Evolutionary conservation across 1,140 invertebrate genomes (phyloP), one percentile per base, ranked within the genome.

Genomic region (Formica exsecta): DNA sequence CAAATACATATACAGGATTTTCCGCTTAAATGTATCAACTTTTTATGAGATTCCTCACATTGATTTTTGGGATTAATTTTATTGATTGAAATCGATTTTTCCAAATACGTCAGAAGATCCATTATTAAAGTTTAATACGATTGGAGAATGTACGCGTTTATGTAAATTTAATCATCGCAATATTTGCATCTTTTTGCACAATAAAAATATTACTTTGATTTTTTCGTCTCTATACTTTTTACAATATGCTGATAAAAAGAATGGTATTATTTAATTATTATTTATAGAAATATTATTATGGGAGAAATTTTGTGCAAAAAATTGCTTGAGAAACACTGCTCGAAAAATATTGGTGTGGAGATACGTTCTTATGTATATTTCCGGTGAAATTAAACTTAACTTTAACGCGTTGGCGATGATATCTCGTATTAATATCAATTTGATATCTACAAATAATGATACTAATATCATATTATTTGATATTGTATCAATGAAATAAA

Each of bases 391-490:
- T 54, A 32, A 48, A 54, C 29, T 61, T 61, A 19, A 29, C 25
- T 29, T 29, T 29, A 29, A 29, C 62, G 9, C 25, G 29, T 11
- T 54, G 9, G 0, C 59, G 6, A n/a, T 41, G 22, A 68, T 13
- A 54, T 68, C 44, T 48, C 4, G 13, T 38, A 25, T 2, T 25
- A 38, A 25, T 41, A 80, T 70, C 25, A 41, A 71, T 44, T 71
- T 57, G 16, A 79, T 66, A 66, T 65, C 19, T 32, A 65, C 3
- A n/a, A 41, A 64, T 62, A 44, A 64, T 29, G 11, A 68, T 48
- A 38, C 25, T 64, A 44, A 16, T 48, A 25, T 66, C 11, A 44
- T 16, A 22, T 32, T 77, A 44, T 16, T 32, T 77, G n/a, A 65
- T 25, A 38, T 74, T 22, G 13, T 16, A 74, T 77, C 6, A 77